Percentiles rank a stretch among this genome's conserved stretches.
Evolutionary conservation across 2,113 vertebrate species (phyloP).

Genomic region (Buteo buteo): DNA sequence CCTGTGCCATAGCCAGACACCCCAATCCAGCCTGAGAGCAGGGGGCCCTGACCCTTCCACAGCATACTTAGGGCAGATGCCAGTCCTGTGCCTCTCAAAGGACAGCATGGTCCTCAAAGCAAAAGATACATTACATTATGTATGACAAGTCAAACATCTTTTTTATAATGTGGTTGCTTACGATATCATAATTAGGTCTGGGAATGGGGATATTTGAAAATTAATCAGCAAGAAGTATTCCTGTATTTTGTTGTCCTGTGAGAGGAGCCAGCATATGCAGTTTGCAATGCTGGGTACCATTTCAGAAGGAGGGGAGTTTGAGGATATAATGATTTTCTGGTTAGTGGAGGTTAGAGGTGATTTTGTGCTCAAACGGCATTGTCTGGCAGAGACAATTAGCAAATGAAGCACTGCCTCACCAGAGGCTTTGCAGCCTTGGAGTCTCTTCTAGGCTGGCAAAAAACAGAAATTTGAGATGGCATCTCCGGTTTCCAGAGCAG

Average conservation of each 20-base stretch:
- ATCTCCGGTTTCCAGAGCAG: conserved; percentile 48
- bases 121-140: not conserved
- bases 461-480: conserved; percentile 46
- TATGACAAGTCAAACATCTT: not conserved
- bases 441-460: conserved; percentile 46
- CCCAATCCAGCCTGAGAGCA: not conserved
- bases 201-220: not conserved
- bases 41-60: not conserved
- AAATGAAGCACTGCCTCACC: conserved; percentile 24
- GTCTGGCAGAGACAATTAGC: conserved; percentile 55
- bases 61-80: accelerated
- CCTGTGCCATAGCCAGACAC: too few species aligned
- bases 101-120: accelerated
- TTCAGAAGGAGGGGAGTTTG: not conserved
- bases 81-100: not conserved
- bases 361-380: conserved; percentile 15
- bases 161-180: not conserved
- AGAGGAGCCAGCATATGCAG: not conserved
- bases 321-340: not conserved
- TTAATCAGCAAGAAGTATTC: not conserved
- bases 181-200: not conserved
- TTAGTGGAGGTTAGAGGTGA: conserved; percentile 22
- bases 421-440: conserved; percentile 7
- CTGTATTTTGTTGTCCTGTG: not conserved
- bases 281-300: not conserved